Evolutionary conservation across 2,888 invertebrate genomes (phyloP), one percentile per base, ranked within the genome.

Genomic region (Eupeodes luniger): DNA sequence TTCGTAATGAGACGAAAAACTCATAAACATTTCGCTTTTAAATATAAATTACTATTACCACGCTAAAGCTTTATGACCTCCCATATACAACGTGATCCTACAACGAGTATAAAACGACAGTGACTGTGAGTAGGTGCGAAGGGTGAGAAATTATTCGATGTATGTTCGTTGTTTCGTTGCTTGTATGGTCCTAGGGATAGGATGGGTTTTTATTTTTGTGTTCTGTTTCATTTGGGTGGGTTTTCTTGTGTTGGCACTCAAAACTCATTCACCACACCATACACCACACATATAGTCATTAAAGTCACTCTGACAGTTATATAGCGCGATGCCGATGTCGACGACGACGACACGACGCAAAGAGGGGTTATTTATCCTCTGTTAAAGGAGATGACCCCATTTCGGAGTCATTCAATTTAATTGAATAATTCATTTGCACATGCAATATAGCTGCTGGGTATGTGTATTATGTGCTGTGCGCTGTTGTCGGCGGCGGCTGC

Each of bases 401-500:
- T 88, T 85, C 77, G 11, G 66, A 80, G 66, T 27, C 66, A 62
- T 87, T 87, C 76, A 77, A 67, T 81, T 85, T 78, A 88, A 88
- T 88, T 88, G 77, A 88, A 84, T 88, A 88, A 88, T 88, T 81
- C 80, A 85, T 69, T 76, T 74, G 80, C 87, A 74, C 85, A 88
- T 78, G 88, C 81, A 78, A 84, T 69, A 76, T 74, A 76, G 44
- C 51, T 72, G 57, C 70, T 49, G 34, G n/a, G 19, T 57, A 51
- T 40, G 34, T 34, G 19, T 57, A 51, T 0, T 51, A 14, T 14
- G n/a, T 19, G 19, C 36, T 70, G 19, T 55, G 62, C 14, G 27
- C 27, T 27, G 27, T 27, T 62, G 16, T 47, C 36, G 53, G 66
- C 59, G 75, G 53, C n/a, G 14, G 61, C 59, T 66, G 14, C 72